Evolutionary conservation across 2,888 invertebrate genomes (phyloP).

Genomic region (Automeris io): DNA sequence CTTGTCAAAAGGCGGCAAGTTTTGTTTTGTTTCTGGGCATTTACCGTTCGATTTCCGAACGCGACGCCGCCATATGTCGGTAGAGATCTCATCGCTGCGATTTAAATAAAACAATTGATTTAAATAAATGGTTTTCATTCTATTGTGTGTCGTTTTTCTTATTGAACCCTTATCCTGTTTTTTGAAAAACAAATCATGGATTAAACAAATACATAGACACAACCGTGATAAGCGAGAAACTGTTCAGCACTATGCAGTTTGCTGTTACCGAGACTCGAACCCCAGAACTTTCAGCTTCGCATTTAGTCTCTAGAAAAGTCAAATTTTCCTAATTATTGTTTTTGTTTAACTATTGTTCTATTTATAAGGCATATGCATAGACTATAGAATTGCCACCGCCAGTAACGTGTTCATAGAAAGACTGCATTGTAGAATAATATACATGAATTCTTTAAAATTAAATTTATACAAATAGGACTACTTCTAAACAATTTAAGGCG

Average conservation of each 20-base stretch:
- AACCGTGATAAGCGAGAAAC: no score
- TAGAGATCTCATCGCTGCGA: slow-evolving; percentile 23
- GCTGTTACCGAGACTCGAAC: no score
- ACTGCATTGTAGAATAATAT: neutral
- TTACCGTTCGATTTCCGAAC: slow-evolving; percentile 16
- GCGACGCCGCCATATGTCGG: slow-evolving; percentile 17
- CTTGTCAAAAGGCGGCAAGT: neutral
- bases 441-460: neutral
- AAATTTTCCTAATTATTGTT: no score
- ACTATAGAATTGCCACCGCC: no score
- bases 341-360: no score
- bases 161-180: neutral
- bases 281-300: no score
- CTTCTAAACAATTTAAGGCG: slow-evolving; percentile 4
- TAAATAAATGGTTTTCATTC: slow-evolving; percentile 63
- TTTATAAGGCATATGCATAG: no score
- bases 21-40: neutral
- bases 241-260: no score
- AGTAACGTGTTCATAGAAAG: no score
- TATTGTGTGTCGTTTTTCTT: slow-evolving; percentile 24
- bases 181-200: no score
- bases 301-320: no score
- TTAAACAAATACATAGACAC: no score
- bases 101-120: slow-evolving; percentile 30
- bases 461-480: neutral